Evolutionary conservation across 2,797 vertebrate species (phyloP).

Genomic region (Aeoliscus strigatus): DNA sequence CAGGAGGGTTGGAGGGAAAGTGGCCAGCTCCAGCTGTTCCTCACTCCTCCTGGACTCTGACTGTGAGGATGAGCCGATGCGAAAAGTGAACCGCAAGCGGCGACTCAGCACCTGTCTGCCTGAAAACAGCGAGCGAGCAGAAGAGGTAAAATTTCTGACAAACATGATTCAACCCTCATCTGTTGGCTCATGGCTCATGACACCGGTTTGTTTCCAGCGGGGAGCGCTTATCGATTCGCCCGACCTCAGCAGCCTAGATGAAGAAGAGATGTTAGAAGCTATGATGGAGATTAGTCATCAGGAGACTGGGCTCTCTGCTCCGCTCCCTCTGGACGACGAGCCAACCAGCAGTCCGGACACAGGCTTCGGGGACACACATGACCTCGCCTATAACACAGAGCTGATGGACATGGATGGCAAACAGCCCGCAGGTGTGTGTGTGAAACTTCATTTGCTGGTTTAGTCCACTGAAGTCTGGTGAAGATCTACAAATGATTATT

Average conservation of each 20-base stretch:
- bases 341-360: conserved; percentile 94
- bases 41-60: conserved; percentile 83
- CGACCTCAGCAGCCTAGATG: conserved; percentile 82
- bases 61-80: conserved; percentile 85
- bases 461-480: too few species aligned
- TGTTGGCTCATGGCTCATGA: too few species aligned
- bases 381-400: conserved; percentile 81
- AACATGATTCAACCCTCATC: not conserved
- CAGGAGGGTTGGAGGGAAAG: conserved; percentile 85
- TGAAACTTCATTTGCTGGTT: too few species aligned
- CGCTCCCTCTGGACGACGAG: conserved; percentile 71
- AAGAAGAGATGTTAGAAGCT: conserved; percentile 91
- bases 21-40: conserved; percentile 66
- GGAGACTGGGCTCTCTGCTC: conserved; percentile 73
- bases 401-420: conserved; percentile 79
- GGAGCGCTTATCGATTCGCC: conserved; percentile 65
- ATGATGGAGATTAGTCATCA: conserved; percentile 91
- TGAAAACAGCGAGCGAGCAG: conserved; percentile 70
- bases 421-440: conserved; percentile 69
- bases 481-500: too few species aligned
- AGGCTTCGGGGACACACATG: conserved; percentile 90
- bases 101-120: conserved; percentile 73
- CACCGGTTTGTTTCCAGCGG: conserved; percentile 62
- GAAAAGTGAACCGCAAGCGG: conserved; percentile 77
- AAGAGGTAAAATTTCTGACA: conserved; percentile 67